Evolutionary conservation across 23 tunicate genomes (phyloP).

Genomic region (Diplosoma virens): DNA sequence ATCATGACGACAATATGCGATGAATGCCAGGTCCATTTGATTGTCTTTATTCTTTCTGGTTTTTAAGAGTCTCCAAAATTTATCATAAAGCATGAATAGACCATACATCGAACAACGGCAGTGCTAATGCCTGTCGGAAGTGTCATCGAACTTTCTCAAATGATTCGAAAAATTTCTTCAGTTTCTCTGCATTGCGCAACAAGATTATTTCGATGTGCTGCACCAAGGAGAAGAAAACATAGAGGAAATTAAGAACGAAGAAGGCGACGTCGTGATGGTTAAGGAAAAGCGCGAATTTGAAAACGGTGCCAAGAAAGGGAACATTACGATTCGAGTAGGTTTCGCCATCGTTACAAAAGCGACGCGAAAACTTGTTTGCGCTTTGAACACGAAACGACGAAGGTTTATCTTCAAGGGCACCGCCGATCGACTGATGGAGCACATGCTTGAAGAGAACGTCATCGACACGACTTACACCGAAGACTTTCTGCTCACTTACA

Average conservation of each 20-base stretch:
- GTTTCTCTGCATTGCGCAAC: constrained; percentile 96
- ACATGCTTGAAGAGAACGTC: constrained; percentile 80
- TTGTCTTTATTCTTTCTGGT: too few relatives aligned
- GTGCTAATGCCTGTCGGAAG: too few relatives aligned
- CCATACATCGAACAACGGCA: too few relatives aligned
- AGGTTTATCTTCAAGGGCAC: constrained; percentile 61
- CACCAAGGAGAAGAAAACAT: constrained; percentile 93
- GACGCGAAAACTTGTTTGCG: too few relatives aligned
- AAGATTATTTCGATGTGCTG: constrained; percentile 82
- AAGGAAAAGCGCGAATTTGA: constrained; percentile 84
- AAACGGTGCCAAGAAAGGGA: constrained; percentile 70
- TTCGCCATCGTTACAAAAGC: too few relatives aligned
- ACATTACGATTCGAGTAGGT: constrained; percentile 81
- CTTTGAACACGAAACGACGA: too few relatives aligned
- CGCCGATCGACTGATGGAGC: constrained; percentile 68
- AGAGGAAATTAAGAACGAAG: constrained; percentile 50
- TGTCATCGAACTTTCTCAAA: too few relatives aligned
- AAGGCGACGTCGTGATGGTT: constrained; percentile 81
- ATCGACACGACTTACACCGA: constrained; percentile 87
- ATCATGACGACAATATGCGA: constrained; percentile 67
- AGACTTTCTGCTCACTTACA: constrained; percentile 86
- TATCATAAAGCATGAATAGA: too few relatives aligned
- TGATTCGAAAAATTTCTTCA: too few relatives aligned
- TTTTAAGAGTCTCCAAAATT: too few relatives aligned
- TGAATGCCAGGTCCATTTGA: constrained; percentile 98